Conservation (phyloP, 1,140 invertebrate genomes). For the Drosophila lowei region DNA sequence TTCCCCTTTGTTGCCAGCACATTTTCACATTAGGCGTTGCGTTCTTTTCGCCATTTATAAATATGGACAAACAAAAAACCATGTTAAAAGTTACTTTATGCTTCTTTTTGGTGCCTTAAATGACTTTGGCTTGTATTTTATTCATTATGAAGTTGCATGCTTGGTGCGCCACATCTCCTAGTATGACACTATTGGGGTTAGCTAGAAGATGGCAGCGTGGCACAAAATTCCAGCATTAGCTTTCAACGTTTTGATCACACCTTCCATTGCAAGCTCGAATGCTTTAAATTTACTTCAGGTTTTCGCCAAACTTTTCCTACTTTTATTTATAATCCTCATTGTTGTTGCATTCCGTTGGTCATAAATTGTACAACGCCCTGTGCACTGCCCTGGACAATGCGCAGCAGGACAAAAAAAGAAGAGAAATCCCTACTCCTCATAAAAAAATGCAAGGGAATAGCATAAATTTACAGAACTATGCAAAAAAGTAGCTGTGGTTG, state of each 20-base stretch:
- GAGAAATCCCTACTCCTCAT: conserved; percentile 13
- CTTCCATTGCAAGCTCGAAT: too few species aligned
- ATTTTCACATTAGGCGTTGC: conserved; percentile 32
- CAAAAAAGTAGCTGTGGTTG: conserved; percentile 9
- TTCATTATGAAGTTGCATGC: conserved; percentile 4
- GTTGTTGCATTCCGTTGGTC: not conserved
- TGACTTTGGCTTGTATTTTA: conserved; percentile 34
- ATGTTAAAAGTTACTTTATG: conserved; percentile 31
- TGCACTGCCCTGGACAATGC: conserved; percentile 28
- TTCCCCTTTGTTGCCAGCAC: not conserved
- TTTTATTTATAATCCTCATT: conserved; percentile 22
- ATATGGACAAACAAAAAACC: not conserved
- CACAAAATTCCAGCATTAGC: not conserved
- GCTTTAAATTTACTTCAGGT: not conserved
- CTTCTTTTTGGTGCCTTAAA: conserved; percentile 19
- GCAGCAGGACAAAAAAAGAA: conserved; percentile 19
- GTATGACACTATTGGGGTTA: too few species aligned
- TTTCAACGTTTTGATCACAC: not conserved
- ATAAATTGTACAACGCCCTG: not conserved
- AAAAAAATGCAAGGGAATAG: conserved; percentile 51
- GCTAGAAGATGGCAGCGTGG: too few species aligned
- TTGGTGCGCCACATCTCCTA: too few species aligned
- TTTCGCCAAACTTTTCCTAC: not conserved
- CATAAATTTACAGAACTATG: conserved; percentile 56
- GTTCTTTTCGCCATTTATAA: conserved; percentile 12